phyloP scores from a whole-genome alignment of 2,888 invertebrate species.

The Euzophera pinguis region DNA sequence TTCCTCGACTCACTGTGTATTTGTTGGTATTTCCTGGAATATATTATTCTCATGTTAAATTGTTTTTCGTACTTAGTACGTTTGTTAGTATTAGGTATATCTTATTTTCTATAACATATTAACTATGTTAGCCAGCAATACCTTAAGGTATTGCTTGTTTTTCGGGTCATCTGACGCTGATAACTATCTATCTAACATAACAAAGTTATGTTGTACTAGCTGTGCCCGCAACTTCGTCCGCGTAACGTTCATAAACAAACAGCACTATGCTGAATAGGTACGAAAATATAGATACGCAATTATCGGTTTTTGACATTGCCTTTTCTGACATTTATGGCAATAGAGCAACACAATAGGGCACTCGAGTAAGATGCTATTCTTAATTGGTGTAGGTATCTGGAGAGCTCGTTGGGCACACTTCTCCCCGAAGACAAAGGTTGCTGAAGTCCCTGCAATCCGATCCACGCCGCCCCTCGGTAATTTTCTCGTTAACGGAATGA shows the following conservation, averaged over 20 bases:
- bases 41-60: not conserved
- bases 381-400: constrained; percentile 67
- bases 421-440: constrained; percentile 72
- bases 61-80: not conserved
- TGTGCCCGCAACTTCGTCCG: too few relatives aligned
- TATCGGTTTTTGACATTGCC: constrained; percentile 18
- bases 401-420: constrained; percentile 69
- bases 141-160: too few relatives aligned
- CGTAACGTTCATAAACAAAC: too few relatives aligned
- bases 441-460: constrained; percentile 73
- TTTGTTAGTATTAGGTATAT: not conserved
- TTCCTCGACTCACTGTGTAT: not conserved
- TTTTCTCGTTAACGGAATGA: constrained; percentile 79
- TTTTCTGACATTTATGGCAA: constrained; percentile 30
- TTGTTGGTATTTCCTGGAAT: constrained; percentile 2
- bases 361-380: constrained; percentile 51
- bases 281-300: too few relatives aligned
- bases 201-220: too few relatives aligned
- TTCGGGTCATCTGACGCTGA: too few relatives aligned
- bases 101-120: too few relatives aligned
- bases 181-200: too few relatives aligned
- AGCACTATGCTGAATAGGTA: too few relatives aligned
- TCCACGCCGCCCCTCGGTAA: constrained; percentile 71
- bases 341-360: constrained; percentile 36
- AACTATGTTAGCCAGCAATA: too few relatives aligned